Percentiles rank a stretch among this genome's conserved stretches.
phyloP scores from a whole-genome alignment of 2,888 invertebrate species.

The Sphaerophoria rueppellii region DNA sequence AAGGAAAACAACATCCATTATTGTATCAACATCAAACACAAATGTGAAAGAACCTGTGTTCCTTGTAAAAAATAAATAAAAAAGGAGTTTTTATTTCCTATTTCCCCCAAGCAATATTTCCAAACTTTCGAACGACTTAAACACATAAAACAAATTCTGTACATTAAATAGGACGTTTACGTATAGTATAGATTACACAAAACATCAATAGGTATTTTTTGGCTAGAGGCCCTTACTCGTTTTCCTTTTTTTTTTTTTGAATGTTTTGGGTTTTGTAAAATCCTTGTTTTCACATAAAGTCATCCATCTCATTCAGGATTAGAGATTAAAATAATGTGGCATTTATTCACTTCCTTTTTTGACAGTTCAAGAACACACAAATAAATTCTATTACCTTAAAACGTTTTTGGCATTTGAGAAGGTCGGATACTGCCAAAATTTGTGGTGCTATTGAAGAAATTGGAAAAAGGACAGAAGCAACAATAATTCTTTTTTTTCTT shows the following conservation, averaged over 20 bases:
- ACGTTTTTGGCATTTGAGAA: no score
- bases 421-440: no score
- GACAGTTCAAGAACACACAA: slow-evolving; percentile 54
- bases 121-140: neutral
- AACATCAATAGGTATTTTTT: slow-evolving; percentile 21
- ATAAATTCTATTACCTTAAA: slow-evolving; percentile 43
- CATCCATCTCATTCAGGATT: slow-evolving; percentile 65
- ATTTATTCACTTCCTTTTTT: slow-evolving; percentile 63
- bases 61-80: neutral
- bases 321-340: slow-evolving; percentile 68
- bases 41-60: slow-evolving; percentile 1
- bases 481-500: no score
- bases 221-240: neutral
- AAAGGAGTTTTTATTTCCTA: slow-evolving; percentile 19
- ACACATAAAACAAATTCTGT: neutral
- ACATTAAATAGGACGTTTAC: slow-evolving; percentile 13
- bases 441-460: no score
- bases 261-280: slow-evolving; percentile 27
- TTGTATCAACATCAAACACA: slow-evolving; percentile 55
- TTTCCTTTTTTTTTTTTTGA: neutral
- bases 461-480: no score
- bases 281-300: slow-evolving; percentile 44
- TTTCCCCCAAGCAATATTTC: neutral
- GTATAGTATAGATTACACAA: slow-evolving; percentile 4
- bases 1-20: slow-evolving; percentile 43